Evolutionary conservation across 2,888 invertebrate species (phyloP).

Genomic region (Mesochorus sp.): DNA sequence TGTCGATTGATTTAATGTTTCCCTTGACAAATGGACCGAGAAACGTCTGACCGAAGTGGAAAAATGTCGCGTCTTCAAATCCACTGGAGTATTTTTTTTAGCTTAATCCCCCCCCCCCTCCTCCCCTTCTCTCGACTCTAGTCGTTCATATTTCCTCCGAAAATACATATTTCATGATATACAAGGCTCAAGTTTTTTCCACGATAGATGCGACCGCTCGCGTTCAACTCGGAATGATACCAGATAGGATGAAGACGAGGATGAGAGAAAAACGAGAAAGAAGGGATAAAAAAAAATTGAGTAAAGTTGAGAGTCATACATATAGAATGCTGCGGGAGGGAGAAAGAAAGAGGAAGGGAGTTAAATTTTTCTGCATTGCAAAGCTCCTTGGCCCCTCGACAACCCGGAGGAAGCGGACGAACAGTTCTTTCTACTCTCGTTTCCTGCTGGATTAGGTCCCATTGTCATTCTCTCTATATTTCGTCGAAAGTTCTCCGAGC

Average conservation of each 20-base stretch:
- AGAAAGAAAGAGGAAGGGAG: not conserved
- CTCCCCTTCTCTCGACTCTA: no score
- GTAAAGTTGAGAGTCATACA: conserved; percentile 29
- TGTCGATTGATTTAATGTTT: no score
- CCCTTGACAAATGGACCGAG: no score
- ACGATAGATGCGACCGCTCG: not conserved
- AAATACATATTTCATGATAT: conserved; percentile 10
- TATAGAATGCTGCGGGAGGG: conserved; percentile 27
- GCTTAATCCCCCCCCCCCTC: not conserved
- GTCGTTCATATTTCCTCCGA: not conserved
- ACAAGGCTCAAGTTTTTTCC: not conserved
- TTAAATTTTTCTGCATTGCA: conserved; percentile 33
- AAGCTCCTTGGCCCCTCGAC: no score
- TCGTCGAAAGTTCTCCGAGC: conserved; percentile 1
- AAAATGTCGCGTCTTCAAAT: no score
- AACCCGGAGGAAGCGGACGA: no score
- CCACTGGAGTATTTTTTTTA: no score
- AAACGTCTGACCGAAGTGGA: no score
- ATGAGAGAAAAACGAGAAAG: conserved; percentile 9
- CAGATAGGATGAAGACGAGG: not conserved
- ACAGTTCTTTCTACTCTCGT: not conserved
- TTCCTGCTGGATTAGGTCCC: conserved; percentile 31
- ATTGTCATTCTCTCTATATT: conserved; percentile 12
- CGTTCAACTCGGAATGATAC: conserved; percentile 2
- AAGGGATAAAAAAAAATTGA: not conserved